These are phyloP conservation scores for Aplocera efformata DNA, from an alignment of 2,888 invertebrate genomes.

Conservation along the genomic window DNA sequence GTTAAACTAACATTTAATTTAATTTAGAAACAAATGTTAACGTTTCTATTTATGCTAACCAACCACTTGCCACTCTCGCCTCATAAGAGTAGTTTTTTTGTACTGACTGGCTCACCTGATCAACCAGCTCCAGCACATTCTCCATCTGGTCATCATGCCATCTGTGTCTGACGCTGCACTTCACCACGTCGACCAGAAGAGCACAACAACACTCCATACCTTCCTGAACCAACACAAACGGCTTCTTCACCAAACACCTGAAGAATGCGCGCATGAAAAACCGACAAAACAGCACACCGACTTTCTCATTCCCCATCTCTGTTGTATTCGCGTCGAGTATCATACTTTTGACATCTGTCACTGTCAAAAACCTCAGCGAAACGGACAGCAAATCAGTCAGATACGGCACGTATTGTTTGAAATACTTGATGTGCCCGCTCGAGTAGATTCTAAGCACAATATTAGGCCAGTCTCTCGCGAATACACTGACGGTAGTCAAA, in stretches of 20 bases:
- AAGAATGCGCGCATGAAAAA: conserved; percentile 42
- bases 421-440: conserved; percentile 1
- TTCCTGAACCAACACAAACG: conserved; percentile 31
- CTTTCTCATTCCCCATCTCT: conserved; percentile 24
- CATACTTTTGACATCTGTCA: conserved; percentile 29
- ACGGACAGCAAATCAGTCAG: conserved; percentile 38
- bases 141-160: conserved; percentile 29
- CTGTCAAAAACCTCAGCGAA: conserved; percentile 31
- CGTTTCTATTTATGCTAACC: too few relatives aligned
- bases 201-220: conserved; percentile 27
- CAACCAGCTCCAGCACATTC: conserved; percentile 37
- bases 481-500: conserved; percentile 11
- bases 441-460: conserved; percentile 9
- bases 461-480: conserved; percentile 14
- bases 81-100: too few relatives aligned
- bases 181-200: conserved; percentile 40
- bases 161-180: conserved; percentile 31
- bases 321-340: conserved; percentile 16
- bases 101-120: conserved; percentile 49
- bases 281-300: conserved; percentile 32
- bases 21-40: too few relatives aligned
- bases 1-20: too few relatives aligned
- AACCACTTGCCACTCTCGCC: too few relatives aligned
- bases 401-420: conserved; percentile 24
- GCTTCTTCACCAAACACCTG: conserved; percentile 31